A percentile compares a stretch with the other conserved stretches of the same genome.
Conservation (phyloP, 2,113 vertebrate species). For the Gorsachius goisagi region DNA sequence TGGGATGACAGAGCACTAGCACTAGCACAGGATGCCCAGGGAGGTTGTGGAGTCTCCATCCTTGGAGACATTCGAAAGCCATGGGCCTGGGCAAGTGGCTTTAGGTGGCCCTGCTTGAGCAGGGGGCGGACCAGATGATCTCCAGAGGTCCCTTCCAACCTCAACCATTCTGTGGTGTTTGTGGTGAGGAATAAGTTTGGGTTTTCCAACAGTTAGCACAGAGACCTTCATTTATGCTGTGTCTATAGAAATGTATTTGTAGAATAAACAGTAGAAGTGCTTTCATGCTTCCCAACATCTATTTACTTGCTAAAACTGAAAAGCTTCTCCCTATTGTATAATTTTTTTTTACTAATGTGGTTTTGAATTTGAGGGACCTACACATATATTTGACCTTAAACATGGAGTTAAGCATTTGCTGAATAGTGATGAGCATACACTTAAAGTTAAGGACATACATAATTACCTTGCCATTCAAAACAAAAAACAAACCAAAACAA, state of each 20-base stretch:
- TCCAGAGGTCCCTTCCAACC: not conserved
- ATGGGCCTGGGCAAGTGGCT: fast-evolving
- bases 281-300: not conserved
- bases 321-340: not conserved
- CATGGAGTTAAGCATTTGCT: not conserved
- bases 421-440: not conserved
- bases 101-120: not conserved
- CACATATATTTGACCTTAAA: not conserved
- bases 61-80: not conserved
- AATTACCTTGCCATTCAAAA: not conserved
- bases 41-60: not conserved
- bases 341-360: not conserved
- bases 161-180: not conserved
- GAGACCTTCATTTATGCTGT: not conserved
- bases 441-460: not conserved
- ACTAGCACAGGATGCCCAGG: not conserved
- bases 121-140: not conserved
- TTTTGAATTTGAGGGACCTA: not conserved
- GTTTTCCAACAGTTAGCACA: not conserved
- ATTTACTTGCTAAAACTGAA: not conserved
- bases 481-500: not conserved
- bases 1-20: not conserved
- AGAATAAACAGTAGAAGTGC: not conserved
- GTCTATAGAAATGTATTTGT: not conserved
- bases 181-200: not conserved